Percentiles rank a stretch among this genome's conserved stretches.
phyloP scores from a whole-genome alignment of 2,797 vertebrate species.

The Adelosebastes latens region DNA sequence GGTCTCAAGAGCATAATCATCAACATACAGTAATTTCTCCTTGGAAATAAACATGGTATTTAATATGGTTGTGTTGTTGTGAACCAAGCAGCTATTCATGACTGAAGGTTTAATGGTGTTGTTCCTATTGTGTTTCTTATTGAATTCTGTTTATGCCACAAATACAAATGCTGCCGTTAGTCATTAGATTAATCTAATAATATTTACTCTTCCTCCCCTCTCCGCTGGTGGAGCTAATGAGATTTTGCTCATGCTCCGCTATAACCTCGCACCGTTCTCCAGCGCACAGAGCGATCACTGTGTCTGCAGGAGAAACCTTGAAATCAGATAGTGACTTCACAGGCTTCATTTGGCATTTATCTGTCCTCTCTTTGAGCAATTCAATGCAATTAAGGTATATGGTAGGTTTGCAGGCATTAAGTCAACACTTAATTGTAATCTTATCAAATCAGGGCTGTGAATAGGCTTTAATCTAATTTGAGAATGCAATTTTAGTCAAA shows the following conservation, averaged over 20 bases:
- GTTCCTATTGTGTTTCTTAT: slow-evolving; percentile 74
- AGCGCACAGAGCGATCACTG: slow-evolving; percentile 66
- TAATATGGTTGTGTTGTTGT: slow-evolving; percentile 20
- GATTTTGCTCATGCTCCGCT: slow-evolving; percentile 72
- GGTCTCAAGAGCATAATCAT: neutral
- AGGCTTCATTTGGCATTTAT: slow-evolving; percentile 53
- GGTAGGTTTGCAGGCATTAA: slow-evolving; percentile 56
- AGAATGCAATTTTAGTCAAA: slow-evolving; percentile 55
- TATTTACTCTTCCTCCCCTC: slow-evolving; percentile 73
- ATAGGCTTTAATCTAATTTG: slow-evolving; percentile 57
- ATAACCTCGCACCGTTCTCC: slow-evolving; percentile 64
- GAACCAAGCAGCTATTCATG: slow-evolving; percentile 6
- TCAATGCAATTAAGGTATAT: slow-evolving; percentile 55
- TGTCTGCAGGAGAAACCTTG: slow-evolving; percentile 63
- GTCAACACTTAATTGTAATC: slow-evolving; percentile 70
- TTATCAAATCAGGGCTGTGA: slow-evolving; percentile 52
- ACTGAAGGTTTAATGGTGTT: slow-evolving; percentile 24
- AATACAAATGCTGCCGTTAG: slow-evolving; percentile 85
- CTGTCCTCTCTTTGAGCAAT: slow-evolving; percentile 51
- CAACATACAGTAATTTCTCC: neutral
- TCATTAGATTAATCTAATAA: slow-evolving; percentile 87
- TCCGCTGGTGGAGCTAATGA: slow-evolving; percentile 77
- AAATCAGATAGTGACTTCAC: slow-evolving; percentile 71
- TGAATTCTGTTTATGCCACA: slow-evolving; percentile 78
- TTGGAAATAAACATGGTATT: slow-evolving; percentile 1